Base-by-base conservation (phyloP, 1,140 invertebrate species). In the Drosophila varians region DNA sequence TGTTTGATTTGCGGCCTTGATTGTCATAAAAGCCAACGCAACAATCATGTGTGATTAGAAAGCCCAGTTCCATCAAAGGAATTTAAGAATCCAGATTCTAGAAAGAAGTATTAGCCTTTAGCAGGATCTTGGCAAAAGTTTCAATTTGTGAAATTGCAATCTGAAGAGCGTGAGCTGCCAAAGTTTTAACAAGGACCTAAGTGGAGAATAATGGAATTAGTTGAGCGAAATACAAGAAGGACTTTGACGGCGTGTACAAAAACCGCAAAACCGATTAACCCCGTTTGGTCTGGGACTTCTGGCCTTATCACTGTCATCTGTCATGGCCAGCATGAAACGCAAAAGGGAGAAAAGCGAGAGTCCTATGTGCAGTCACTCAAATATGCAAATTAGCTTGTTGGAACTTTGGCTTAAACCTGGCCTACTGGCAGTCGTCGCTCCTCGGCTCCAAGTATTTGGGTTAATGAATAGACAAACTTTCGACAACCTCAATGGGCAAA, bases 381-480 rank as follows among this genome's bases (percentile, higher is more conserved):
- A 86, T 82, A 86, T 86, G 82, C 82, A 86, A 86, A 86, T 86
- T 82, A 86, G 82, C 82, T 86, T 77, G 69, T 60, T 62, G 62
- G 79, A 86, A 77, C 62, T 86, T 86, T 60, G 61, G 62, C 83
- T 75, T 74, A 52, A 72, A 82, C 64, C 52, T 66, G 61, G 52
- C 72, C 73, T 77, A 80, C 36, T 38, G 36, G 55, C 55, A 45
- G 66, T 40, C 51, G 47, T 40, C 25, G 9, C 42, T 28, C 42
- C 45, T 23, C 31, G n/a, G n/a, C n/a, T n/a, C 43, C 48, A 12
- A 21, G 26, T 87, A 87, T 87, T 87, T 87, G 69, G 82, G 82
- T 87, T 87, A 87, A 87, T 87, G 82, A 87, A 87, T 87, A 82
- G 82, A 72, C 82, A 87, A 87, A 87, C 82, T 87, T 87, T 87